Evolutionary conservation across 2,113 vertebrate species (phyloP).

Genomic region (Cnemophilus loriae): DNA sequence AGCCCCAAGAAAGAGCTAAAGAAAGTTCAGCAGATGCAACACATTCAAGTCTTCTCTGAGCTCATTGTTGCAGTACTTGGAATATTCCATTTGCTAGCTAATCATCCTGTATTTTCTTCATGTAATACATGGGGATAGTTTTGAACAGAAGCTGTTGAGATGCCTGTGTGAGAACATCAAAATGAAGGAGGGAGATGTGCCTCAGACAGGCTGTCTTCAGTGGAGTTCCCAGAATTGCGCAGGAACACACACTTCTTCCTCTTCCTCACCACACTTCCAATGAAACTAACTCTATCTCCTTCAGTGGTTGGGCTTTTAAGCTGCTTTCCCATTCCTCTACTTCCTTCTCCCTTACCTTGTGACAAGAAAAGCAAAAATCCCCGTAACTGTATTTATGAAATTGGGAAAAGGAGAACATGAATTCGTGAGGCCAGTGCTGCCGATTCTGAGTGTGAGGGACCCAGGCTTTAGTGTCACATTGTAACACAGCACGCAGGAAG

Average conservation of each 20-base stretch:
- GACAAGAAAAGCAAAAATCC: neutral
- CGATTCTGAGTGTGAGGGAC: neutral
- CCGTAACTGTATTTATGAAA: neutral
- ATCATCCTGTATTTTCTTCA: neutral
- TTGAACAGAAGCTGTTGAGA: neutral
- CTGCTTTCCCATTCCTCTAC: neutral
- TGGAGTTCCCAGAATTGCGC: neutral
- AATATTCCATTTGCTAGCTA: neutral
- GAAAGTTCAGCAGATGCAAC: neutral
- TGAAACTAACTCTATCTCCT: neutral
- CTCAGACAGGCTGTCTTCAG: neutral
- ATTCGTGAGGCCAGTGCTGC: neutral
- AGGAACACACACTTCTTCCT: neutral
- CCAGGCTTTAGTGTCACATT: fast-evolving
- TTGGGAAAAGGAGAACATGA: neutral
- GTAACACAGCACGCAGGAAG: neutral
- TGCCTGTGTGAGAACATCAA: neutral
- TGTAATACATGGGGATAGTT: neutral
- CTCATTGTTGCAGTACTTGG: neutral
- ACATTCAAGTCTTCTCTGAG: neutral
- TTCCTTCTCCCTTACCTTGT: neutral
- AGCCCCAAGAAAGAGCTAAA: neutral
- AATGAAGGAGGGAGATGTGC: neutral
- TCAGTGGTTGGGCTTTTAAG: neutral
- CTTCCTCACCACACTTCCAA: neutral